Evolutionary conservation across 2,113 vertebrate species (phyloP), one percentile per base, ranked within the genome.

Genomic region (Scartelaos histophorus): DNA sequence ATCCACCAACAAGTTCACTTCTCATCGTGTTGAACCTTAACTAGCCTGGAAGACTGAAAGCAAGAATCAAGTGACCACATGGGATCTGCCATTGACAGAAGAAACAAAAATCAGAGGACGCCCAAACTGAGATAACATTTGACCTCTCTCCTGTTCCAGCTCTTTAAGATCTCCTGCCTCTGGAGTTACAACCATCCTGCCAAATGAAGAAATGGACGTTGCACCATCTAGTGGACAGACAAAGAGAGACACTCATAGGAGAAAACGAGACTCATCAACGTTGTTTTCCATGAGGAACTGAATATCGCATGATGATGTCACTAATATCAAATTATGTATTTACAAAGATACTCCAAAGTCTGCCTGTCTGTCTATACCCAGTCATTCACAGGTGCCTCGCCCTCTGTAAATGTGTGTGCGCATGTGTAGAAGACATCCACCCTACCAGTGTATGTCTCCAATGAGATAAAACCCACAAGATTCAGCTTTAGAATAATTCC

Each of bases 301-400:
- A 89, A 64, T 91, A 91, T 88, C 85, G 93, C 93, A 94, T 94
- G 92, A 92, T 92, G 90, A 91, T 90, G 91, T 90, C 87, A 92
- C 87, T 88, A 90, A 88, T 88, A 91, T 90, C 81, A 80, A 88
- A 82, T 90, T 89, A 87, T 78, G 78, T 92, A 91, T 88, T 93
- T 88, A 88, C 82, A 86, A 82, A 90, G 85, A 85, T 89, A 90
- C 89, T 91, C 88, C 88, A 89, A 92, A 92, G 91, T 91, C 87
- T 90, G 87, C 90, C 89, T 83, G 86, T 87, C 82, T 90, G 90
- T 89, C 89, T 83, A 85, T 88, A 82, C 82, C 82, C 73, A 70
- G 85, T 86, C 89, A 89, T 91, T 90, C 88, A 92, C 89, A 87
- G 84, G 92, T 93, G 93, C 91, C 91, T 93, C 92, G 87, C 87